Base-by-base conservation (phyloP, 2,113 vertebrate species). In the Tupaia chinensis region DNA sequence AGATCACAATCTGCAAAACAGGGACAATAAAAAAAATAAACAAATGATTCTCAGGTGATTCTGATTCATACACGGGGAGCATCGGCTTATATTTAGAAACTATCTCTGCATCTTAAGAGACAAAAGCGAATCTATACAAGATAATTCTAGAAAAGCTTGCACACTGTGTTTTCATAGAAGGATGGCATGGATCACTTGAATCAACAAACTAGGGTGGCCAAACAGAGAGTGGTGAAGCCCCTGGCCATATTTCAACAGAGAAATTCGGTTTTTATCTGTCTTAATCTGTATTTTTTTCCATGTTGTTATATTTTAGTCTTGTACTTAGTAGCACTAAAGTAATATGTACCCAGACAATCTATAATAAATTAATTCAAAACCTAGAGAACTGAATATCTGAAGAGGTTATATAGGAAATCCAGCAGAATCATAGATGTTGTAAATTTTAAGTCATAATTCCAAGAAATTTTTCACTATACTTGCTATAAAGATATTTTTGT, bases 151-250 rank as follows among this genome's bases (percentile, higher is more conserved):
- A 79, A 92, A n/a, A 78, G 6, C 56, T 86, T 56, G 56, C 4
- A 34, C 68, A 89, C 12, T 84, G 17, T 93, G n/a, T 81, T 92
- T 96, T 70, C 60, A 85, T 44, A 78, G 65, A 65, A 85, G 60
- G 58, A 27, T 85, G 68, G 9, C 54, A 89, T 54, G 68, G 53
- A 17, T 54, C 86, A 91, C 22, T 29, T 78, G 19, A 60, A 19
- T 88, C 84, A 56, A 79, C 25, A 68, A 29, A 44, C 44, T 93
- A 32, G 66, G 0, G 12, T 66, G 25, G n/a, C 3, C 82, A 70
- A 76, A 83, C 22, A 83, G 29, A 53, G 76, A 90, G 22, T 22
- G 11, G 66, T 87, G 58, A 87, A 77, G 25, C 0, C 19, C 32
- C 61, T 66, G 10, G 11, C 27, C 54, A 58, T 74, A 15, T 20